These are phyloP conservation scores for Drosophila setosimentum DNA, from an alignment of 2,888 invertebrate genomes.

Conservation along the genomic window DNA sequence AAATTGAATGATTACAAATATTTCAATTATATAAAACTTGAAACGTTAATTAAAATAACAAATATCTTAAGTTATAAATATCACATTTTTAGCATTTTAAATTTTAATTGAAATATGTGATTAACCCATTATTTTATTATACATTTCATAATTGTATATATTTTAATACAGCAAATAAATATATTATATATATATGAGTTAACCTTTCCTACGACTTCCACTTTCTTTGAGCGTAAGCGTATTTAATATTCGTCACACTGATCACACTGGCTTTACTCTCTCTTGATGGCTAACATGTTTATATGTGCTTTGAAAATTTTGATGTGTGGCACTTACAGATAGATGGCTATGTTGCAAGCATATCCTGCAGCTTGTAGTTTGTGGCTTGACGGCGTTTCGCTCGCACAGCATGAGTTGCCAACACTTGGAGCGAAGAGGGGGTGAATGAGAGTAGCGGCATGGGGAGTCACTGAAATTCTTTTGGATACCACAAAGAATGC, in stretches of 20 bases:
- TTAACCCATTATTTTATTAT: neutral
- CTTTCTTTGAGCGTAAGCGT: conserved; percentile 7
- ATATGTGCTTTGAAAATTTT: conserved; percentile 4
- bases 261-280: rapidly evolving
- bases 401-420: conserved; percentile 41
- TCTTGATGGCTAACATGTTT: neutral
- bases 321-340: conserved; percentile 20
- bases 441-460: neutral
- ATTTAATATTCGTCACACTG: conserved; percentile 7
- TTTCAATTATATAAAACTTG: neutral
- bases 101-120: neutral
- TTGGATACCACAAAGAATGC: conserved; percentile 31
- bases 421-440: neutral
- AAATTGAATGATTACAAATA: neutral
- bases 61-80: rapidly evolving
- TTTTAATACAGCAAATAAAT: neutral
- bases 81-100: neutral
- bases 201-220: rapidly evolving
- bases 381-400: conserved; percentile 23
- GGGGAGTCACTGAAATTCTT: conserved; percentile 3
- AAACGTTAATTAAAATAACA: neutral
- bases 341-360: conserved; percentile 18
- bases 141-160: neutral
- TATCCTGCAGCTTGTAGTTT: conserved; percentile 34
- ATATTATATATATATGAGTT: neutral